Conservation (phyloP, 2,113 vertebrate genomes). For the Ovis canadensis region DNA sequence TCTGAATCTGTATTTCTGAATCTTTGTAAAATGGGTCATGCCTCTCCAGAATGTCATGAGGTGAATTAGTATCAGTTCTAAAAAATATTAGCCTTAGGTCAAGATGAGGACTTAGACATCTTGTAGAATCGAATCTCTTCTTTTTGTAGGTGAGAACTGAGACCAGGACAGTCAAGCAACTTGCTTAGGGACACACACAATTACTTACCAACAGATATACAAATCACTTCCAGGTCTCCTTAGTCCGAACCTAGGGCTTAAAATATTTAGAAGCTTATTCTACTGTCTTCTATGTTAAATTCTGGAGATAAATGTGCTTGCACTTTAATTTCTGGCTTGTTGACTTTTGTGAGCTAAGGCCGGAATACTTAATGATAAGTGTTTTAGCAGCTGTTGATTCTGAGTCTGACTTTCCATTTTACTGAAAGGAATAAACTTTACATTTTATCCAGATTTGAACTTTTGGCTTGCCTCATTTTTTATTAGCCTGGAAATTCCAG, state of each 20-base stretch:
- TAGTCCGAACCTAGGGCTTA: neutral
- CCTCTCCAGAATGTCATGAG: neutral
- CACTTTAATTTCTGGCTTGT: neutral
- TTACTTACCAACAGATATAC: neutral
- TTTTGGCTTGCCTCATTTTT: slow-evolving; percentile 19
- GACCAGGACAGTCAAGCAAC: neutral
- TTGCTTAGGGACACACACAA: neutral
- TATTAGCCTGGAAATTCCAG: slow-evolving; percentile 6
- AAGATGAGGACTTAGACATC: neutral
- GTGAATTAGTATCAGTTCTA: neutral
- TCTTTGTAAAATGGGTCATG: neutral
- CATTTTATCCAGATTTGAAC: slow-evolving; percentile 7
- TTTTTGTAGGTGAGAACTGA: neutral
- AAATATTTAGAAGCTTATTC: neutral
- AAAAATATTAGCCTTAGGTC: neutral
- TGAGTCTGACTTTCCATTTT: slow-evolving; percentile 40
- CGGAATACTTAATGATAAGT: neutral
- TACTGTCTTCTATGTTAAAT: neutral
- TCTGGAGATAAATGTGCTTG: neutral
- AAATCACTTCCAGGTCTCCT: neutral
- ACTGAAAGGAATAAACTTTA: neutral
- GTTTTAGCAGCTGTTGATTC: slow-evolving; percentile 16
- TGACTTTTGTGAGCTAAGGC: neutral
- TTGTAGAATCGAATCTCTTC: neutral
- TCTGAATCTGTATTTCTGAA: neutral